These are phyloP conservation scores for Numida meleagris DNA, from an alignment of 2,113 vertebrate genomes.

Conservation along the genomic window DNA sequence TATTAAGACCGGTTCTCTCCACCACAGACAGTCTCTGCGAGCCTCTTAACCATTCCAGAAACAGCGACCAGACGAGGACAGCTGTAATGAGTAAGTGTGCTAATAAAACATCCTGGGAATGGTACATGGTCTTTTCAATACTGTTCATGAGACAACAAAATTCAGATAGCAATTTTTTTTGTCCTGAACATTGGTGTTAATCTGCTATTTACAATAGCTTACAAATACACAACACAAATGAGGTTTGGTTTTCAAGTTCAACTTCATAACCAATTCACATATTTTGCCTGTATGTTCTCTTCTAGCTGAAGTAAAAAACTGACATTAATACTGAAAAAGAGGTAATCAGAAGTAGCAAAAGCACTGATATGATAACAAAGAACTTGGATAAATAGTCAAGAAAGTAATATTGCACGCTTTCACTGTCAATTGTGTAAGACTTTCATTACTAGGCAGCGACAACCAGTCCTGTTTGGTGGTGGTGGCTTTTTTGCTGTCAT, in stretches of 20 bases:
- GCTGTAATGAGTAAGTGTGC: constrained; percentile 31
- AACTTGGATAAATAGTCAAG: constrained; percentile 54
- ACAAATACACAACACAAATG: constrained; percentile 71
- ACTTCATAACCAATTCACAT: constrained; percentile 66
- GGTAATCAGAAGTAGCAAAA: constrained; percentile 69
- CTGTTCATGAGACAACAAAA: constrained; percentile 56
- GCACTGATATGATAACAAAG: constrained; percentile 44
- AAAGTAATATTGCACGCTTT: constrained; percentile 75
- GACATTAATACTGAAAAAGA: constrained; percentile 78
- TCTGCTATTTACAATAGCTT: constrained; percentile 77
- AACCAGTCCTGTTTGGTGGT: constrained; percentile 58
- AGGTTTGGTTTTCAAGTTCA: constrained; percentile 76
- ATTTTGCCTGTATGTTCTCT: constrained; percentile 62
- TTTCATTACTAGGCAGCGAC: constrained; percentile 53
- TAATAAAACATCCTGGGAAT: constrained; percentile 50
- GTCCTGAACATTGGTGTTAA: constrained; percentile 53
- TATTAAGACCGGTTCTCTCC: constrained; percentile 42
- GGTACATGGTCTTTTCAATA: constrained; percentile 58
- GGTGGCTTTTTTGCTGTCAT: constrained; percentile 46
- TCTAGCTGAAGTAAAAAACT: constrained; percentile 75
- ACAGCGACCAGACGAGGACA: constrained; percentile 46
- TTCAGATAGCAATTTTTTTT: constrained; percentile 31
- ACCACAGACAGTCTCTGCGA: background rate
- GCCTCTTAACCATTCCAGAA: constrained; percentile 13
- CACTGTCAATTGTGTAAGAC: constrained; percentile 58